phyloP scores from a whole-genome alignment of 2,888 invertebrate species.

The Cancer borealis region DNA sequence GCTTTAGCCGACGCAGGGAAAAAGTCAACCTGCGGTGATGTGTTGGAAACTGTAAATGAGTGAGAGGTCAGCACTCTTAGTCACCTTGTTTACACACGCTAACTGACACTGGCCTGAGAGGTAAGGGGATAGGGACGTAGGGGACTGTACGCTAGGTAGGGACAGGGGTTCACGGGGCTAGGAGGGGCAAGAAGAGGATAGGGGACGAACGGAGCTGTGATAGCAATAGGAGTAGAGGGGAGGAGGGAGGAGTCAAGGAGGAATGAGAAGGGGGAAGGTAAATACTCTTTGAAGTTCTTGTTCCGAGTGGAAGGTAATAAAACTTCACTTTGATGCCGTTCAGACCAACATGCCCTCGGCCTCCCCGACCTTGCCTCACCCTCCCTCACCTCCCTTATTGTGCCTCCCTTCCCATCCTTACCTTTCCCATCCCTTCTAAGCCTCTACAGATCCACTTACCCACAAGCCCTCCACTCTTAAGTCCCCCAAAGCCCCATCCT shows the following conservation, averaged over 20 bases:
- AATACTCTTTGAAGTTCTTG: conserved; percentile 20
- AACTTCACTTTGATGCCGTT: conserved; percentile 5
- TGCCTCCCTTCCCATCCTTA: background rate
- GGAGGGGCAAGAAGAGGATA: background rate
- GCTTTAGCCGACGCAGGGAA: background rate
- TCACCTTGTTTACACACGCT: background rate
- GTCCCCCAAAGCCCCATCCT: background rate
- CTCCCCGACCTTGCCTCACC: background rate
- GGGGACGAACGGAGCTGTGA: background rate
- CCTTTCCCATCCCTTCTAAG: background rate
- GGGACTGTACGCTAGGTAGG: too few relatives aligned
- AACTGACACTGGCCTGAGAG: background rate
- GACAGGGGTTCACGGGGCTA: too few relatives aligned
- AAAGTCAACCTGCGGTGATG: background rate
- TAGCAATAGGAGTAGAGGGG: background rate
- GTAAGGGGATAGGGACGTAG: background rate
- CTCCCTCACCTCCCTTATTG: background rate
- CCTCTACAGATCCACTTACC: background rate
- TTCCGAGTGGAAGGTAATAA: background rate
- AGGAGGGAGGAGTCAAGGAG: background rate
- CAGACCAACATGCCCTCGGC: background rate
- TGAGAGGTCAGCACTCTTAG: conserved; percentile 10
- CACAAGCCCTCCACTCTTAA: background rate
- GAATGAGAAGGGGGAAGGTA: conserved; percentile 11
- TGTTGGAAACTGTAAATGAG: conserved; percentile 20